phyloP scores from a whole-genome alignment of 1,140 invertebrate genomes.

The Diorhabda elongata region DNA sequence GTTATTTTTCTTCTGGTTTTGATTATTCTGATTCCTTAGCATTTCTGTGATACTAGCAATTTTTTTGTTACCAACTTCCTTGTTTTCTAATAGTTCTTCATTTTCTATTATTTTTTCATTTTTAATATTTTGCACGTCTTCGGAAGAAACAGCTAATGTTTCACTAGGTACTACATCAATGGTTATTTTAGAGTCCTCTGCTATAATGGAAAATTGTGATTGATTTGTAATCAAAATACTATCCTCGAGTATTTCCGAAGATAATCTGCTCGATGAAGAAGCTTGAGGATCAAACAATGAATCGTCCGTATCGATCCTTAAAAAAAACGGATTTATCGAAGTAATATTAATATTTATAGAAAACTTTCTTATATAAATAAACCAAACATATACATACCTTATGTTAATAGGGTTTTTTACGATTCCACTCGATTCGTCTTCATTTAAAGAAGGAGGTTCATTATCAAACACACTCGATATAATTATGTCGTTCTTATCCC shows the following conservation, averaged over 20 bases:
- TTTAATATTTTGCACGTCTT: not conserved
- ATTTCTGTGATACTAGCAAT: conserved; percentile 8
- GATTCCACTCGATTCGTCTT: conserved; percentile 28
- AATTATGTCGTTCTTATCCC: conserved; percentile 13
- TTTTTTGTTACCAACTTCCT: not conserved
- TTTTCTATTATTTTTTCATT: not conserved
- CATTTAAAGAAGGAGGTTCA: conserved; percentile 33
- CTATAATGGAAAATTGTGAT: conserved; percentile 22
- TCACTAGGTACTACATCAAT: conserved; percentile 26
- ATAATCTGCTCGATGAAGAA: conserved; percentile 24
- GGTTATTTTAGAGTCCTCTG: conserved; percentile 15
- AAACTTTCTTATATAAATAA: too few relatives aligned
- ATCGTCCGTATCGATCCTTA: conserved; percentile 26
- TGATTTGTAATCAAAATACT: conserved; percentile 13
- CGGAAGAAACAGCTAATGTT: not conserved
- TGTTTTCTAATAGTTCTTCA: not conserved
- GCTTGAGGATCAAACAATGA: conserved; percentile 26
- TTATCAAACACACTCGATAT: conserved; percentile 34
- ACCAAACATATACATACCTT: conserved; percentile 15
- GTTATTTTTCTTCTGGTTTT: not conserved
- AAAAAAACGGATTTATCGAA: not conserved
- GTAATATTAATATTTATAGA: not conserved
- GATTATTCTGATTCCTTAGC: conserved; percentile 11
- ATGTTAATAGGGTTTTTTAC: conserved; percentile 19
- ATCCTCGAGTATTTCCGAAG: conserved; percentile 30